Evolutionary conservation across 2,113 vertebrate genomes (phyloP), one percentile per base, ranked within the genome.

Genomic region (Tragulus kanchil): DNA sequence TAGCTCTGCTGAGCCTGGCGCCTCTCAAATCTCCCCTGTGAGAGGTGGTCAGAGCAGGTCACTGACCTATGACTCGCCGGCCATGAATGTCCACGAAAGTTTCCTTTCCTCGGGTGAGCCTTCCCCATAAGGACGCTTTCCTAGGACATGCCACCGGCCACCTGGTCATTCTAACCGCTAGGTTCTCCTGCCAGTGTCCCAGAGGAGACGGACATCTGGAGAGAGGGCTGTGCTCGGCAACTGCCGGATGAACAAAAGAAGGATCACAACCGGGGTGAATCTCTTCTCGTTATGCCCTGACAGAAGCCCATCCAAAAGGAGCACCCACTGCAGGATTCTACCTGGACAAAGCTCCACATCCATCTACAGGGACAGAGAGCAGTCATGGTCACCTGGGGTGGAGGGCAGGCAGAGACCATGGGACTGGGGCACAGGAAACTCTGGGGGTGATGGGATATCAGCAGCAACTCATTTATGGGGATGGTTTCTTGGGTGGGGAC

Each of bases 381-480:
- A 88, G 62, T 8, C 9, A 0, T 2, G 28, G 52, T n/a, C 31
- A 25, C 52, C 12, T 69, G 45, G 25, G 65, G 61, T 5, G 8
- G 15, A n/a, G 48, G 25, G 77, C 6, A 21, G 59, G 50, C 31
- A 1, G 52, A 50, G 81, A 26, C 6, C 5, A 6, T 28, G 5
- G 6, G 42, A 21, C 69, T 26, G 31, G 52, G 26, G 14, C 13
- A 8, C 2, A 11, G 64, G 83, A 36, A n/a, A 21, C 36, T 45
- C 1, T 6, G 26, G 54, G 61, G 28, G 25, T 0, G 2, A 12
- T 9, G 54, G 54, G 17, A 16, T 12, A 17, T 7, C 36, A 17
- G 8, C 19, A 5, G 8, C 14, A 36, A 54, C 36, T 16, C 65
- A 17, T 56, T 26, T 21, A 65, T n/a, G 21, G 26, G 59, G 59